Base-by-base conservation (phyloP, 1,140 invertebrate species). In the Globodera ellingtonae region DNA sequence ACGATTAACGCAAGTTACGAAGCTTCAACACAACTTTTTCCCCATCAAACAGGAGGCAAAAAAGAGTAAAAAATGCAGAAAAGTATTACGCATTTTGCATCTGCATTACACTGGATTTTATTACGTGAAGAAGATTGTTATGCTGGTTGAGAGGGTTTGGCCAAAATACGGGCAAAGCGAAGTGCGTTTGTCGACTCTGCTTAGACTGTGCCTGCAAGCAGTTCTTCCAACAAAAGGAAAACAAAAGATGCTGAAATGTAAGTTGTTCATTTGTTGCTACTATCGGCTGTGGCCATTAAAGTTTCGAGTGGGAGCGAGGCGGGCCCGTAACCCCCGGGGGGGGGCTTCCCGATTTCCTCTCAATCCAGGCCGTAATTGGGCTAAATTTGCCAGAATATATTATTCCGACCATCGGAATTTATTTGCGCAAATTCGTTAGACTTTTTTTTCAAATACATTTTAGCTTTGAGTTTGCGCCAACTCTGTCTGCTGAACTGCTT, bases 111-210 rank as follows among this genome's bases (percentile, higher is more conserved):
- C n/a, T 48, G 48, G 65, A 35, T 67, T 77, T 77, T 44, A 46
- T 67, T 67, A 69, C 24, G n/a, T 77, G 46, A 77, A 77, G 69
- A 77, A 77, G 47, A 24, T 77, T 77, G 75, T 77, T n/a, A 13
- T 48, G 21, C 56, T 67, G 35, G 69, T 48, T 67, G 56, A 67
- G 47, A 7, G 50, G 4, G 62, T 77, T 69, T 67, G 65, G 24
- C 24, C 5, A 35, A 77, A 44, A 9, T 67, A 67, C 69, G 62
- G 9, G 21, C 24, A 44, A 69, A 62, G 56, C 13, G 24, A 48
- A n/a, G 1, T 69, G 46, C n/a, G 47, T 48, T 24, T 59, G 46
- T 50, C 65, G 15, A 18, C 18, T 35, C 24, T 50, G 18, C 13
- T 77, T 18, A 48, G n/a, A 15, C 18, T 62, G 5, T 77, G 75